These are phyloP conservation scores for Monopis laevigella DNA, from an alignment of 2,888 invertebrate species.

Conservation along the genomic window DNA sequence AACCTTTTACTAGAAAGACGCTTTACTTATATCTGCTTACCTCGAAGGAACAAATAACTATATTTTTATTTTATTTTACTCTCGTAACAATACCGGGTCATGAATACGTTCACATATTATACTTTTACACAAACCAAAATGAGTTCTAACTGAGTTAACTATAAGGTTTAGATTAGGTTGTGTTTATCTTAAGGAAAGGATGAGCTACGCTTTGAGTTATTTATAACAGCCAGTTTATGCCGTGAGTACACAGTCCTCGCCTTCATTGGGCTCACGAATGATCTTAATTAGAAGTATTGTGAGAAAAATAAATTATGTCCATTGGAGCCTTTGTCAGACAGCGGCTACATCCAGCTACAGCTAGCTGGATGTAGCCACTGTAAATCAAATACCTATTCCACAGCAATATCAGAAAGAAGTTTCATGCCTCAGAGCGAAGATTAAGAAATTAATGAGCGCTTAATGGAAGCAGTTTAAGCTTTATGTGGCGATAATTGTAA, in stretches of 20 bases:
- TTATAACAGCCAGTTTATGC: slow-evolving; percentile 57
- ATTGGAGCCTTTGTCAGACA: slow-evolving; percentile 31
- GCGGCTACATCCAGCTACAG: slow-evolving; percentile 23
- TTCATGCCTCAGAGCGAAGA: slow-evolving; percentile 48
- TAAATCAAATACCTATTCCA: slow-evolving; percentile 51
- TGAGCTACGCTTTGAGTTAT: slow-evolving; percentile 58
- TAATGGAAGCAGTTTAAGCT: slow-evolving; percentile 43
- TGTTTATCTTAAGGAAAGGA: slow-evolving; percentile 33
- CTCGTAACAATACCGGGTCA: slow-evolving; percentile 39
- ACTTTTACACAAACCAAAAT: too few species aligned
- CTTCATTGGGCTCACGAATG: slow-evolving; percentile 53
- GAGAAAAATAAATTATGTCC: slow-evolving; percentile 48
- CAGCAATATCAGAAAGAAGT: slow-evolving; percentile 22
- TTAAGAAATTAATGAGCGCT: slow-evolving; percentile 58
- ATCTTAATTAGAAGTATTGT: slow-evolving; percentile 66
- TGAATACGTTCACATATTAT: slow-evolving; percentile 30
- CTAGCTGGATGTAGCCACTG: slow-evolving; percentile 24
- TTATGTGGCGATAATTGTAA: slow-evolving; percentile 20
- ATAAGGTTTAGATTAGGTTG: neutral
- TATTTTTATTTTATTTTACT: slow-evolving; percentile 41
- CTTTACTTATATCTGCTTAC: slow-evolving; percentile 31
- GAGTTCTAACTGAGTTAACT: neutral
- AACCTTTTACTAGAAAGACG: slow-evolving; percentile 22
- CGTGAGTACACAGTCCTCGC: slow-evolving; percentile 44
- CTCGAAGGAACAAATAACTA: slow-evolving; percentile 42